Base-by-base conservation (phyloP, 1,140 invertebrate genomes). In the Leptinotarsa defecta region DNA sequence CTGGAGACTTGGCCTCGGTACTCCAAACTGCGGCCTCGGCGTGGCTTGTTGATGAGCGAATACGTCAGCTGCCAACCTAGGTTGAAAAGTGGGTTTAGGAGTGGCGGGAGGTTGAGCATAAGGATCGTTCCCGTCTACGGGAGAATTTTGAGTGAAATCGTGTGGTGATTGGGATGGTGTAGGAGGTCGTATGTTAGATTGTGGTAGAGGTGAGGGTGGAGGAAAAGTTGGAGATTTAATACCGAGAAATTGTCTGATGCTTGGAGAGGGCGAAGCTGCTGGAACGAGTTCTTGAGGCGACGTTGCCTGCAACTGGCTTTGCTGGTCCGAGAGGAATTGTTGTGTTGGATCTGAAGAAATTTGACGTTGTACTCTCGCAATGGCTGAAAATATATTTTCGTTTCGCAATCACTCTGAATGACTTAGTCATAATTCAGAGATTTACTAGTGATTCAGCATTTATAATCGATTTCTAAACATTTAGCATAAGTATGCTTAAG, bases 281-380 rank as follows among this genome's bases (percentile, higher is more conserved):
- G 87, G 83, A 65, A 76, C 78, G 1, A 78, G 72, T 67, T 82
- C 81, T 68, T 81, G 82, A n/a, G 79, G 68, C 17, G 75, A 68
- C 13, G 76, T 76, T 2, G 48, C 57, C 65, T 79, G 78, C 13
- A 80, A 52, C 13, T 70, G 75, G 64, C 71, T 75, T 11, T 78
- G 81, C 65, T 80, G 79, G 77, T 90, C 89, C n/a, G 87, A 85
- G 69, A 90, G 79, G 77, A 81, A 86, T 65, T 86, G 83, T 76
- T 85, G 82, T 48, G 86, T 79, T 73, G 85, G 83, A 68, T 85
- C 87, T 48, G 87, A 86, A 22, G 83, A 86, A 34, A 90, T 87
- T 81, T 88, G 87, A 61, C 89, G 85, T 70, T 90, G 89, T 62
- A 89, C 89, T 83, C 88, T 83, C 13, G 87, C 86, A 75, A 90